Base-by-base conservation (phyloP, 2,797 vertebrate species). In the Agapornis canus region DNA sequence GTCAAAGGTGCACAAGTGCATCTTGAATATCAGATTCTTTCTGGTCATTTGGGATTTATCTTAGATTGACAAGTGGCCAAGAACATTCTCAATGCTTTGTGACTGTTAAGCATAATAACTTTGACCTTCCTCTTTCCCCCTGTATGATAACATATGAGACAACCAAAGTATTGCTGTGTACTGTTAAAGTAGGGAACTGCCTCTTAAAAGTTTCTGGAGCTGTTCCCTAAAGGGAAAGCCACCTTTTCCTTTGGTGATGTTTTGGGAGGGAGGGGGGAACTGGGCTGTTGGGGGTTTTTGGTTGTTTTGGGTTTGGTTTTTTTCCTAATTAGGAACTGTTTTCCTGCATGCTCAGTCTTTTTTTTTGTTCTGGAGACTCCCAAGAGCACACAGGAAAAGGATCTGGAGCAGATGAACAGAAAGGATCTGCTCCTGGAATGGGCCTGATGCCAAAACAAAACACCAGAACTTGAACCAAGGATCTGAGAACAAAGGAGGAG, bases 381-480 rank as follows among this genome's bases (percentile, higher is more conserved):
- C 11, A 39, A 5, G 9, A 88, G 52, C 12, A 81, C 21, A 61
- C 19, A 88, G 65, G 35, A 94, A 92, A 75, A 37, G 75, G 8
- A 80, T 68, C 40, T 90, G 39, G 40, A 77, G 21, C 32, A 83
- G 87, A 89, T 45, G 20, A 84, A 54, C 35, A 71, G 10, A 64
- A 92, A 87, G 72, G 42, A 69, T 40, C 42, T 48, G 27, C 27
- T 75, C n/a, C 69, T 90, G 54, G 51, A 82, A 32, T 57, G 7
- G 43, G 81, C 51, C 45, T 65, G n/a, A 65, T 69, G 87, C 69
- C 76, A 69, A 81, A 86, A 68, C 39, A 82, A 89, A 73, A 68
- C 56, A 88, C 40, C 56, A 83, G 23, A 75, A 60, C 32, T 80
- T 42, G 27, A 83, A 73, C 25, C 0, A 2, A 80, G 27, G 40